Evolutionary conservation across 2,888 invertebrate species (phyloP).

Genomic region (Temnothorax ravouxi): DNA sequence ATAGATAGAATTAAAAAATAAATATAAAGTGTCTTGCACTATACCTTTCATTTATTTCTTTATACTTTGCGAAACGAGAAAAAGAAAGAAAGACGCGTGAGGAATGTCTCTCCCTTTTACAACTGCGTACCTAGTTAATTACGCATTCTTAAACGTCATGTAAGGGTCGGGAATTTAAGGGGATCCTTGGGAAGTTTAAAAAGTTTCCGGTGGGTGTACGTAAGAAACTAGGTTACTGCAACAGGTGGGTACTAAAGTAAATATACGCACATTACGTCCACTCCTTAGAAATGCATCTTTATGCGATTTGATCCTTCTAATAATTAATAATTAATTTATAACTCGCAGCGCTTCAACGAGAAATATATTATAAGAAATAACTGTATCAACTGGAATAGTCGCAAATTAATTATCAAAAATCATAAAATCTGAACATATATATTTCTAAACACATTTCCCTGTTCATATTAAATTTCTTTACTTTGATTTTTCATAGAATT

Average conservation of each 20-base stretch:
- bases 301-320: conserved; percentile 66
- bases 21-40: background rate
- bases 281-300: conserved; percentile 76
- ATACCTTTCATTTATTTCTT: background rate
- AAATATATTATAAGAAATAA: conserved; percentile 1
- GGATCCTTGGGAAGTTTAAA: conserved; percentile 80
- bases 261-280: conserved; percentile 84
- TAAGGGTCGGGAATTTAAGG: conserved; percentile 76
- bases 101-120: background rate
- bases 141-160: conserved; percentile 54
- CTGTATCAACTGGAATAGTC: background rate
- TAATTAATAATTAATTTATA: conserved; percentile 48
- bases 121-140: conserved; percentile 36
- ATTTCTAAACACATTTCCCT: background rate
- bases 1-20: background rate
- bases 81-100: background rate
- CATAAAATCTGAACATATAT: background rate
- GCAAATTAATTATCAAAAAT: background rate
- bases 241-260: conserved; percentile 85
- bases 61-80: background rate
- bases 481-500: background rate
- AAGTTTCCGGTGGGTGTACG: conserved; percentile 80
- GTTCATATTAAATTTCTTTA: background rate
- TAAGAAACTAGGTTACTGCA: conserved; percentile 84
- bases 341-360: background rate